Evolutionary conservation across 2,797 vertebrate species (phyloP).

Genomic region (Arremon aurantiirostris): DNA sequence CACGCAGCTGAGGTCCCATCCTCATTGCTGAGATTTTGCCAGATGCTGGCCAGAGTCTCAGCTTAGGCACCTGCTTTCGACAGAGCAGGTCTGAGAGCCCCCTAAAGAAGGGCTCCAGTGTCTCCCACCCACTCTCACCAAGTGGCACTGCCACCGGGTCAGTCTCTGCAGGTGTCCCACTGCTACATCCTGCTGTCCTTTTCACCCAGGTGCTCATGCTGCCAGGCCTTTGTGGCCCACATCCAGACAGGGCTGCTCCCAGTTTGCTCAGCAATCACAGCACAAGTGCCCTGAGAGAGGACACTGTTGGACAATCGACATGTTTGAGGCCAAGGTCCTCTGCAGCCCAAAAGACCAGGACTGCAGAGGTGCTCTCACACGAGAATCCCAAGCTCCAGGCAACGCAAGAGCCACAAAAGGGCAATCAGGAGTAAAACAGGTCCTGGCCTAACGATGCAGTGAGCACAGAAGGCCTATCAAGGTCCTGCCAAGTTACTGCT

Average conservation of each 20-base stretch:
- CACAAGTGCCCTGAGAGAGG: not conserved
- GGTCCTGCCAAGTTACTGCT: not conserved
- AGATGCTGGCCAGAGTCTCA: not conserved
- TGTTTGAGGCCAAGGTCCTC: not conserved
- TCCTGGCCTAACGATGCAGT: not conserved
- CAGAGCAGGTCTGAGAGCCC: not conserved
- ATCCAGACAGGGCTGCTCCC: not conserved
- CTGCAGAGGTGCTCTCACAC: not conserved
- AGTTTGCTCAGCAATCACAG: not conserved
- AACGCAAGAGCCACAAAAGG: not conserved
- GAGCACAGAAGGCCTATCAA: not conserved
- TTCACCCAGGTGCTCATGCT: fast-evolving
- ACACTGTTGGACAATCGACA: not conserved
- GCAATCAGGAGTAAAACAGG: not conserved
- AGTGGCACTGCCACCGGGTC: not conserved
- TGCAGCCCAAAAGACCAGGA: not conserved
- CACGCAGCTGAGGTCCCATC: not conserved
- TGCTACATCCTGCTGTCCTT: not conserved
- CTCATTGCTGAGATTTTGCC: not conserved
- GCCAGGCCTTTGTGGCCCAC: not conserved
- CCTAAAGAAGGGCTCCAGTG: not conserved
- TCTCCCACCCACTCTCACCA: not conserved
- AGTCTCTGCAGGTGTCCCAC: not conserved
- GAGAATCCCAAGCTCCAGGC: not conserved
- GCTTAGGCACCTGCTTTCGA: not conserved